These are phyloP conservation scores for Tamias sibiricus DNA, from an alignment of 2,113 vertebrate species.

Conservation along the genomic window DNA sequence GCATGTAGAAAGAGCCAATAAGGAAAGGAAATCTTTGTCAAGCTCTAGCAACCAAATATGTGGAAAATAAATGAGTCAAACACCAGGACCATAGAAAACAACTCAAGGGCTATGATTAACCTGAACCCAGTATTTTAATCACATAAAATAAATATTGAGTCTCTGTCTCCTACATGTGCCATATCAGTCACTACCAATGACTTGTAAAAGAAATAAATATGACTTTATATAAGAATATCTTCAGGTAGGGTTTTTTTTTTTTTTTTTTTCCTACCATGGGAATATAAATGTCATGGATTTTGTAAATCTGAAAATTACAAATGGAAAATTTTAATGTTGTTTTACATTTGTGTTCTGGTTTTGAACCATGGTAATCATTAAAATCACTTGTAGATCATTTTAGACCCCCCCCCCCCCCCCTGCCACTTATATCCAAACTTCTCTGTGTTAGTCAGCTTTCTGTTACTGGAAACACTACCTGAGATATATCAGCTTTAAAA, in stretches of 20 bases:
- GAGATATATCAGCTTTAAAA: neutral
- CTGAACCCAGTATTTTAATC: neutral
- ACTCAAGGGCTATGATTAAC: neutral
- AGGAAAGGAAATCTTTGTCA: neutral
- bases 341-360: conserved; percentile 31
- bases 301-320: neutral
- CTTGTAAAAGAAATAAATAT: neutral
- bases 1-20: neutral
- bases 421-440: neutral
- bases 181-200: neutral
- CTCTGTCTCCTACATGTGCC: neutral
- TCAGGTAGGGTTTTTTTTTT: neutral
- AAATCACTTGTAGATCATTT: neutral
- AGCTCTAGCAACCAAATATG: neutral
- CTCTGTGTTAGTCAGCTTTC: neutral
- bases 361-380: neutral
- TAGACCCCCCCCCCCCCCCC: neutral
- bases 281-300: neutral
- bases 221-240: neutral
- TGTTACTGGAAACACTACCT: neutral
- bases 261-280: neutral
- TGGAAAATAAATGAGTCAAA: neutral
- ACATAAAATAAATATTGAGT: neutral
- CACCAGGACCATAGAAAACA: neutral
- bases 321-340: neutral